Base-by-base conservation (phyloP, 2,797 vertebrate genomes). In the Molothrus aeneus region DNA sequence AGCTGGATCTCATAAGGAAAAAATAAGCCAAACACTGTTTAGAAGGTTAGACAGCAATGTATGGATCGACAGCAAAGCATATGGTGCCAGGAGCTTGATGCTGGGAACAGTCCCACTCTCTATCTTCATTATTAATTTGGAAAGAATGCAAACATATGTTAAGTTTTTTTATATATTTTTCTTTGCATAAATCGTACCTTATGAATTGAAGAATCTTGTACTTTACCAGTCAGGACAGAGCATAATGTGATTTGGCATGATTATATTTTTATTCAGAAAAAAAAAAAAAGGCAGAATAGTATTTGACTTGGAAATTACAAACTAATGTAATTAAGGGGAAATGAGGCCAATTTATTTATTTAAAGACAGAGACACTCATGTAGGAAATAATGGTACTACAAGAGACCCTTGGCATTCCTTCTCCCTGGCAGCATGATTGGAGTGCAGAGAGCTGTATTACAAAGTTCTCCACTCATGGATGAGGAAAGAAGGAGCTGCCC, bases 51-150 rank as follows among this genome's bases (percentile, higher is more conserved):
- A 28, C 36, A 51, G 80, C 1, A 0, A 32, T 66, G 54, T 77
- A 53, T 10, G 11, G 57, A 51, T 56, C 88, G 92, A 90, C 65
- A 91, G 80, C 54, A 93, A 92, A 88, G 48, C 85, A 79, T 93
- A 88, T 86, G 87, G 84, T 83, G 51, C 79, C 80, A 69, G 77
- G 72, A 94, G 75, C 69, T 60, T 70, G 72, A 31, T 0, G 19
- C 60, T 85, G 69, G 71, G 84, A 92, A 45, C 60, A 61, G 81
- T 74, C 54, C 75, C 38, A 69, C 54, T 91, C 47, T 74, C 36
- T 43, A 47, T 81, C 72, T 90, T 94, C 63, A 26, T 93, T 92
- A 93, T 91, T 96, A 86, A 83, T 90, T 78, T 86, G 29, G 40
- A 90, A 88, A 56, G 73, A 92, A 65, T 3, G 2, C 70, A 92